Percentiles rank a stretch among this genome's conserved stretches.
These are phyloP conservation scores for Trichomalopsis sarcophagae DNA, from an alignment of 1,140 invertebrate genomes.

Conservation along the genomic window DNA sequence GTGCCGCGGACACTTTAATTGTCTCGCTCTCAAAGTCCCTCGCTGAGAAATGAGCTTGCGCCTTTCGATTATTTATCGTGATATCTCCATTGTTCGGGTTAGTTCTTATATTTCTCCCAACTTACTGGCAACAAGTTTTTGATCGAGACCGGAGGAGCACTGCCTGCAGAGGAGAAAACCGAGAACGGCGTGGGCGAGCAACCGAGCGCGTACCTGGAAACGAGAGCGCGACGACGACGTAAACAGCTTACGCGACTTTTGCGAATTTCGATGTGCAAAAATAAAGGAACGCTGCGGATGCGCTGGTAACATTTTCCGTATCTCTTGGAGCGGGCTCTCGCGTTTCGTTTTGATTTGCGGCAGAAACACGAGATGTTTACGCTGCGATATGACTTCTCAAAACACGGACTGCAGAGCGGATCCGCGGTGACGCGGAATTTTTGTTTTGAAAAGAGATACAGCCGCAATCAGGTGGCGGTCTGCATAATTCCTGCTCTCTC, in stretches of 20 bases:
- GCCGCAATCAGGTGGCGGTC: background rate
- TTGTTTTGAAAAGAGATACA: constrained; percentile 48
- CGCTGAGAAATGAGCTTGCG: background rate
- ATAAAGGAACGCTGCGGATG: background rate
- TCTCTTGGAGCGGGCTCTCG: constrained; percentile 12
- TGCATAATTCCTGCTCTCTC: background rate
- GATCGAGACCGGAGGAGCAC: no score
- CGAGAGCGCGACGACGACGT: background rate
- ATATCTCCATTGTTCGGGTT: no score
- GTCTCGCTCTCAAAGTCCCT: no score
- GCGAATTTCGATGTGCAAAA: background rate
- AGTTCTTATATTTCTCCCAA: no score
- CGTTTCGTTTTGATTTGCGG: constrained; percentile 41
- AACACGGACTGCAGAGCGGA: constrained; percentile 25
- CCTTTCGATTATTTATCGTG: no score
- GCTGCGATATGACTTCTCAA: constrained; percentile 44
- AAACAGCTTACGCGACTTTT: constrained; percentile 46
- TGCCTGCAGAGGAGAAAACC: no score
- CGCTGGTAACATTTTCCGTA: constrained; percentile 17
- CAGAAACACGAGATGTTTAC: constrained; percentile 44
- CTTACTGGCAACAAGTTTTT: no score
- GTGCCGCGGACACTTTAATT: no score
- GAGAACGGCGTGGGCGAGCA: constrained; percentile 63
- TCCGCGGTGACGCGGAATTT: constrained; percentile 19
- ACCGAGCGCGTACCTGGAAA: constrained; percentile 59